Base-by-base conservation (phyloP, 2,113 vertebrate genomes). In the Lasiurus borealis region DNA sequence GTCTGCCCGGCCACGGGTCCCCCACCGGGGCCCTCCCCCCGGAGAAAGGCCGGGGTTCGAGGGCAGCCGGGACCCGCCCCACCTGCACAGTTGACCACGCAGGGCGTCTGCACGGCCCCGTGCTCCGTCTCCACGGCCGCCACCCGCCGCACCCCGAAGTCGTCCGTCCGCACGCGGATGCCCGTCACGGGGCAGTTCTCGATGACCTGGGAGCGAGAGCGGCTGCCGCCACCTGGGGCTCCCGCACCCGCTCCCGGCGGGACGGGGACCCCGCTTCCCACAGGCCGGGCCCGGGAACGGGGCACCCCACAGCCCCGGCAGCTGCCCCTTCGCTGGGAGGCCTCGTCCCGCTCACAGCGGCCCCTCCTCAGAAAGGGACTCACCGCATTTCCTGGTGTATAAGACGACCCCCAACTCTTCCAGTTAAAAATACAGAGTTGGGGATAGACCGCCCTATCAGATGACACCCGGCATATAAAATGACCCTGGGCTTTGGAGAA, bases 31-130 rank as follows among this genome's bases (percentile, higher is more conserved):
- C 21, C 6, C 36, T 0, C 2, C 2, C 6, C 29, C 6, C 29
- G 29, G 18, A 57, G 54, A 23, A 34, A 8, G n/a, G 73, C 23
- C 21, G 1, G 40, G 54, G 7, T 23, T 3, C 6, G 34, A 19
- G 50, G 13, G 46, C n/a, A 9, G 77, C 19, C 40, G 5, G 54
- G 21, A 11, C 18, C 0, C 16, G 0, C 1, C 2, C 18, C 96
- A 99, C 99, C 99, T 98, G 99, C 99, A 27, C 99, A 99, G 96
- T 99, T 99, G 93, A 99, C 99, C 95, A 99, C 99, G 0, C 99
- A 99, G 11, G 99, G 97, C 0, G 99, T 99, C 97, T 98, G 98
- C 75, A 99, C 99, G 92, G 98, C 98, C 54, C 99, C 99, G 0
- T 99, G 98, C 8, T 97, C 75, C 0, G 99, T 99, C 97, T 99